Percentiles rank a stretch among this genome's conserved stretches.
Conservation (phyloP, 2,888 invertebrate species). For the Drosophila nigritarsus region DNA sequence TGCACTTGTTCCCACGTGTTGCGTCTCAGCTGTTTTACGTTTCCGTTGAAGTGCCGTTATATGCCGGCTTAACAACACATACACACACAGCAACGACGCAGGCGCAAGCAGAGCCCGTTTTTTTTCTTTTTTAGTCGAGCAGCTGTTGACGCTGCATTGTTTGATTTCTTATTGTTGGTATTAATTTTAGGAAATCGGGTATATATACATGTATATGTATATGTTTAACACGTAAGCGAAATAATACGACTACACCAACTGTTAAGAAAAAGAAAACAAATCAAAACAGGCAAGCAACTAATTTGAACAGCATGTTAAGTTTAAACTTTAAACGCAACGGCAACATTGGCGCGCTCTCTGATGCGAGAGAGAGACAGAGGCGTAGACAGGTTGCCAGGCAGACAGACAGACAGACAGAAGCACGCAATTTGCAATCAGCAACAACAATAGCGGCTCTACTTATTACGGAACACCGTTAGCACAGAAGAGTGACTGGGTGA, state of each 20-base stretch:
- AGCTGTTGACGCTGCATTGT: constrained; percentile 35
- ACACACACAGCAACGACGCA: constrained; percentile 31
- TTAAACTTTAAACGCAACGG: constrained; percentile 29
- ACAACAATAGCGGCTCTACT: constrained; percentile 42
- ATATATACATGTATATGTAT: not conserved
- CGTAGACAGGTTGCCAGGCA: constrained; percentile 6
- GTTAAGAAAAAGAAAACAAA: constrained; percentile 14
- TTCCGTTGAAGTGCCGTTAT: constrained; percentile 22
- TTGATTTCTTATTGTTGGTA: constrained; percentile 14
- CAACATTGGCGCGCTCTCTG: constrained; percentile 7
- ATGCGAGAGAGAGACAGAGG: not conserved
- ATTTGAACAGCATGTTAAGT: constrained; percentile 28
- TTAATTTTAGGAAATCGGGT: constrained; percentile 46
- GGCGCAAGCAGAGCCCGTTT: constrained; percentile 31
- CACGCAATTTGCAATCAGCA: constrained; percentile 53
- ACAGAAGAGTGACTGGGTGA: not conserved
- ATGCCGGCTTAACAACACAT: constrained; percentile 44
- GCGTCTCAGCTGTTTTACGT: constrained; percentile 43
- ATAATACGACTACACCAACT: constrained; percentile 1
- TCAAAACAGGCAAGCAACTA: constrained; percentile 28
- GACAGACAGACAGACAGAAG: constrained; percentile 9
- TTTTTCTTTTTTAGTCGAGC: constrained; percentile 19
- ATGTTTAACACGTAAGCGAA: constrained; percentile 36
- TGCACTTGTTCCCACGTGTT: constrained; percentile 2
- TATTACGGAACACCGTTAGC: constrained; percentile 43